These are phyloP conservation scores for Synergus gifuensis DNA, from an alignment of 2,888 invertebrate species.

Conservation along the genomic window DNA sequence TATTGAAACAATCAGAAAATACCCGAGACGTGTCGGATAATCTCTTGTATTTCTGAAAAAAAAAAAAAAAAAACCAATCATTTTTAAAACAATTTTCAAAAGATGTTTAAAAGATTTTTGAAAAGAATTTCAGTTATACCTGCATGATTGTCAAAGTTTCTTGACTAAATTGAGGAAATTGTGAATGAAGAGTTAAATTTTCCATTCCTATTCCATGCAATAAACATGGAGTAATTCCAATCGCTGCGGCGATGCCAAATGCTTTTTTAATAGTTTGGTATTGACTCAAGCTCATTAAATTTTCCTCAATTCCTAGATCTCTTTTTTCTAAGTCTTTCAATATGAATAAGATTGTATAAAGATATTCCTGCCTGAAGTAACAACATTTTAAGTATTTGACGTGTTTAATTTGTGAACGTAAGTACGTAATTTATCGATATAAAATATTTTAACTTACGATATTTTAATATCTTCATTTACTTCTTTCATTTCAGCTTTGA, in stretches of 20 bases:
- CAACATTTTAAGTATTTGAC: not conserved
- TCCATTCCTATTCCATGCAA: conserved; percentile 83
- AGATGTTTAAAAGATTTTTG: conserved; percentile 57
- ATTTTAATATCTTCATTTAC: conserved; percentile 59
- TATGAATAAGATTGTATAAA: conserved; percentile 58
- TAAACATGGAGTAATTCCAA: conserved; percentile 84
- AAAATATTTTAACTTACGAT: conserved; percentile 42
- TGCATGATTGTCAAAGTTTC: conserved; percentile 77
- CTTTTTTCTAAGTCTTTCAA: conserved; percentile 58
- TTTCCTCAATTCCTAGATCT: conserved; percentile 55
- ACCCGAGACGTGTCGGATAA: conserved; percentile 81
- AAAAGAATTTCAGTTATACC: conserved; percentile 78
- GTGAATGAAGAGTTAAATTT: conserved; percentile 75
- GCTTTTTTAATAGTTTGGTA: conserved; percentile 82
- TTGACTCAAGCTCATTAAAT: conserved; percentile 83
- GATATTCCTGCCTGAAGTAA: conserved; percentile 63
- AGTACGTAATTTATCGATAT: conserved; percentile 14
- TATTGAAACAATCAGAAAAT: conserved; percentile 76
- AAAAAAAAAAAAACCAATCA: conserved; percentile 58
- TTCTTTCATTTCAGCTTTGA: conserved; percentile 73
- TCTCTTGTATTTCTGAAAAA: conserved; percentile 79
- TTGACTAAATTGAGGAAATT: conserved; percentile 71
- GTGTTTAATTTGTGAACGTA: not conserved
- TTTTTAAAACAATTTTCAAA: not conserved
- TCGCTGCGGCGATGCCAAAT: conserved; percentile 82